phyloP scores from a whole-genome alignment of 2,113 vertebrate species.

The Odocoileus hemionus region DNA sequence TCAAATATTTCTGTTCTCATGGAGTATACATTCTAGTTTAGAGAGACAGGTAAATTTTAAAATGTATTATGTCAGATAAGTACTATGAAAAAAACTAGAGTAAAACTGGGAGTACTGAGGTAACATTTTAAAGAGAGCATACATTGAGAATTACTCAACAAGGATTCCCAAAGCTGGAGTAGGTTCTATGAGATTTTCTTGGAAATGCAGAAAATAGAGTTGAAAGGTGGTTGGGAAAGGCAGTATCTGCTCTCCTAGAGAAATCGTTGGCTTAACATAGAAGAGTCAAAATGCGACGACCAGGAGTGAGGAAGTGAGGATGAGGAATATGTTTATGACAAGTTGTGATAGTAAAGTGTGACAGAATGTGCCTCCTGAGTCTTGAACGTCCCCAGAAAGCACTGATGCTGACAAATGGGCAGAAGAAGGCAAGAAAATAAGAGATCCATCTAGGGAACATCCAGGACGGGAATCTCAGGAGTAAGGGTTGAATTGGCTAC shows the following conservation, averaged over 20 bases:
- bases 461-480: background rate
- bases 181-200: background rate
- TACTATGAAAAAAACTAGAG: background rate
- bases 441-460: background rate
- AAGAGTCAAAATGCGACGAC: background rate
- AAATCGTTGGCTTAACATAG: background rate
- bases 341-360: background rate
- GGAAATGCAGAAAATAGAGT: background rate
- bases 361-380: background rate
- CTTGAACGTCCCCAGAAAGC: background rate
- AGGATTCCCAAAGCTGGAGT: background rate
- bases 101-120: background rate
- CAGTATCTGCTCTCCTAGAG: background rate
- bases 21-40: background rate
- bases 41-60: background rate
- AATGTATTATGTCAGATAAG: background rate
- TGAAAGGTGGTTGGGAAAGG: background rate
- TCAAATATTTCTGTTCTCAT: background rate
- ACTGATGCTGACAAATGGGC: background rate
- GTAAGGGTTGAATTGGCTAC: background rate
- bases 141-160: background rate
- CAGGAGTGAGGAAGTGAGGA: background rate
- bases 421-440: background rate
- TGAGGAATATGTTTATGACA: background rate
- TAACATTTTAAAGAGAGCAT: background rate